A percentile compares a stretch with the other conserved stretches of the same genome.
Evolutionary conservation across 2,797 vertebrate genomes (phyloP).

Genomic region (Peromyscus eremicus): DNA sequence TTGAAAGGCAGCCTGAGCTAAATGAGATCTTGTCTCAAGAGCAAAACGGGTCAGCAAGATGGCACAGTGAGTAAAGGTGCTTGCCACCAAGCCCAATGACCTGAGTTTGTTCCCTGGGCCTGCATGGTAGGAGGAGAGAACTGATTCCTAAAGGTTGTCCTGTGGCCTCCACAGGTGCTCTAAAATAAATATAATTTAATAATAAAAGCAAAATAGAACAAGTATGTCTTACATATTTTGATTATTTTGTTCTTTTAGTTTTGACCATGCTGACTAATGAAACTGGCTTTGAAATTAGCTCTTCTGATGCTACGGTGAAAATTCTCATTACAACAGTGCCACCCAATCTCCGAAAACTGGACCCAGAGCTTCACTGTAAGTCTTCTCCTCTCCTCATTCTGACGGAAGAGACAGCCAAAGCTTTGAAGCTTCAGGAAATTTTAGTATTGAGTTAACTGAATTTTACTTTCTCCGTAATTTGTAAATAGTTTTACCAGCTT

Average conservation of each 20-base stretch:
- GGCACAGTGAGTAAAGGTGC: background rate
- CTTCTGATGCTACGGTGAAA: constrained; percentile 97
- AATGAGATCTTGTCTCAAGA: background rate
- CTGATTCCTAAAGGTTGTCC: background rate
- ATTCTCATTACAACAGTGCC: constrained; percentile 98
- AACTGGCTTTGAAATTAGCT: constrained; percentile 98
- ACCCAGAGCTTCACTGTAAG: constrained; percentile 96
- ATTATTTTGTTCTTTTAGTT: constrained; percentile 86
- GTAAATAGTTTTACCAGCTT: constrained; percentile 6
- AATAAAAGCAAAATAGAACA: background rate
- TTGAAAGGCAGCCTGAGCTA: background rate
- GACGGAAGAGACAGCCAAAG: background rate
- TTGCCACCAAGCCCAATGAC: background rate
- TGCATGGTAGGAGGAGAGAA: background rate
- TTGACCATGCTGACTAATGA: constrained; percentile 98
- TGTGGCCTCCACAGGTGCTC: background rate
- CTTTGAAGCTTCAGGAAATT: background rate
- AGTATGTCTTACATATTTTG: background rate
- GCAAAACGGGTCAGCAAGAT: background rate
- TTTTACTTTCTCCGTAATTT: background rate
- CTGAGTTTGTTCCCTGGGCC: background rate
- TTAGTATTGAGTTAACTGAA: background rate
- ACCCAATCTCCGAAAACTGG: constrained; percentile 97
- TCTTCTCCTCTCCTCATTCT: constrained; percentile 19
- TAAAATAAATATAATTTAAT: background rate